Conservation (phyloP, 2,113 vertebrate species). For the Leucoraja erinaceus region DNA sequence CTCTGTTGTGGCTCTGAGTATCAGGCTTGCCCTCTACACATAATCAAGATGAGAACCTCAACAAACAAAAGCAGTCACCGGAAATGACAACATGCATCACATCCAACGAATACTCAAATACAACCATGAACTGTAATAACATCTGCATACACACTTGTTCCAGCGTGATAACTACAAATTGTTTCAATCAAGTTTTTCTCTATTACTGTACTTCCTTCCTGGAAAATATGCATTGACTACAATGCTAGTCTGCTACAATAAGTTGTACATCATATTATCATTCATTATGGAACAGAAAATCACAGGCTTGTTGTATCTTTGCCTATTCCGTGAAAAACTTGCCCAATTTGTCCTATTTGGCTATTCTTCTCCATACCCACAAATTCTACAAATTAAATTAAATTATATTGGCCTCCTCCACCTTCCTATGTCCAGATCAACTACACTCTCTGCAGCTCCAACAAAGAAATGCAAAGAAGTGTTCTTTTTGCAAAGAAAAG, state of each 20-base stretch:
- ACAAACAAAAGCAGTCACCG: background rate
- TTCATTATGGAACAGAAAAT: too few relatives aligned
- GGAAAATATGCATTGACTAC: background rate
- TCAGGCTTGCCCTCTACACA: background rate
- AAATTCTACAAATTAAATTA: too few relatives aligned
- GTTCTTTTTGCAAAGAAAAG: too few relatives aligned
- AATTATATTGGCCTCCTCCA: too few relatives aligned
- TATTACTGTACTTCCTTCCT: background rate
- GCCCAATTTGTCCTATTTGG: too few relatives aligned
- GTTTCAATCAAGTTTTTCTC: background rate
- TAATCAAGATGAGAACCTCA: background rate
- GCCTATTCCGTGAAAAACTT: too few relatives aligned
- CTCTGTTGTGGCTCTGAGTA: background rate
- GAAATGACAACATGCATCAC: background rate
- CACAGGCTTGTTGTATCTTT: too few relatives aligned
- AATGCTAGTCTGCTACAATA: too few relatives aligned
- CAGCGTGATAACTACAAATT: background rate
- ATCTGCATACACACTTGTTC: background rate
- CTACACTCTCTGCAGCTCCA: too few relatives aligned
- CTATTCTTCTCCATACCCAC: too few relatives aligned
- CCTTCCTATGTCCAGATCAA: too few relatives aligned
- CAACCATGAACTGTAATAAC: background rate
- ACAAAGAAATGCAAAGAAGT: too few relatives aligned
- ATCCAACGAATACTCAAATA: background rate
- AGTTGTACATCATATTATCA: background rate